Evolutionary conservation across 2,113 vertebrate genomes (phyloP).

Genomic region (Phalacrocorax pelagicus): DNA sequence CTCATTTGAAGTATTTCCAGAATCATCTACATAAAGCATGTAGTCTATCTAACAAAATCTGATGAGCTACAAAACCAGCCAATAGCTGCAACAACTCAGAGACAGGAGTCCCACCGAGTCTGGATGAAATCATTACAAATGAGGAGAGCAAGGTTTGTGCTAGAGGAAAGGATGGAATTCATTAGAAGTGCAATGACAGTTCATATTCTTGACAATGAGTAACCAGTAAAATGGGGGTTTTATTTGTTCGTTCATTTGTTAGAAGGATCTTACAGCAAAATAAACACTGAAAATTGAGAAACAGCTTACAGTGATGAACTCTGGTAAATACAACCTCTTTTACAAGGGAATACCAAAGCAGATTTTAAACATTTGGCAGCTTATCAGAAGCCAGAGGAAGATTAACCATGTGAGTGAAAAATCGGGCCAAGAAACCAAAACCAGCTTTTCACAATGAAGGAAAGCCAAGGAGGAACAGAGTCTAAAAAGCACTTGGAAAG

Average conservation of each 20-base stretch:
- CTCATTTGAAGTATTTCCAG: slow-evolving; percentile 11
- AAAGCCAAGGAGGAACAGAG: slow-evolving; percentile 31
- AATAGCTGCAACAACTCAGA: background rate
- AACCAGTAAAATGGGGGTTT: background rate
- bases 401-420: slow-evolving; percentile 64
- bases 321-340: slow-evolving; percentile 34
- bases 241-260: slow-evolving; percentile 12
- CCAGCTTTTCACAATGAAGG: slow-evolving; percentile 21
- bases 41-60: background rate
- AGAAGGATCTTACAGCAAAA: slow-evolving; percentile 18
- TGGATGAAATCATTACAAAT: background rate
- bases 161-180: slow-evolving; percentile 35
- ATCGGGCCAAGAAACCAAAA: slow-evolving; percentile 59
- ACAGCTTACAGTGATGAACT: slow-evolving; percentile 18
- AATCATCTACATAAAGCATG: background rate
- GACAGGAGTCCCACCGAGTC: slow-evolving; percentile 9
- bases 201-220: background rate
- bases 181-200: background rate
- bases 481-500: slow-evolving; percentile 39
- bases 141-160: background rate
- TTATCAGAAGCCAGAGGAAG: slow-evolving; percentile 50
- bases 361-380: slow-evolving; percentile 60
- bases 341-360: slow-evolving; percentile 56
- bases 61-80: background rate
- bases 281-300: slow-evolving; percentile 46